Base-by-base conservation (phyloP, 1,140 invertebrate genomes). In the Diorhabda carinulata region DNA sequence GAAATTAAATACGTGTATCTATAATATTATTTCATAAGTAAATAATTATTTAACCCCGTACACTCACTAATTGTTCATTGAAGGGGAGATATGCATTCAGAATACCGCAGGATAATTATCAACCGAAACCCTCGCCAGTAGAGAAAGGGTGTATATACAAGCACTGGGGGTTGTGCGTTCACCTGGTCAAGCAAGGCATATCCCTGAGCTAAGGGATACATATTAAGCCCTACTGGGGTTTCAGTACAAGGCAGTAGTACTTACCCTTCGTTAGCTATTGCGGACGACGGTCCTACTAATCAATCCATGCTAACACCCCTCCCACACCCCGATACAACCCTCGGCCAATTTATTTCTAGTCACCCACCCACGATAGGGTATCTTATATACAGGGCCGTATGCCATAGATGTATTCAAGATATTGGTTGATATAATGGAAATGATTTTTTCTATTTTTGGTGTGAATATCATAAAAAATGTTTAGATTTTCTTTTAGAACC, bases 241-340 rank as follows among this genome's bases (percentile, higher is more conserved):
- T 3, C 47, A 6, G 6, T 3, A 52, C 47, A n/a, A 25, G 47
- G 6, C 47, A 52, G 47, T 52, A 52, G 3, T 52, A 52, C n/a
- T 6, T 52, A 52, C 47, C 47, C 47, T 52, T 52, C 47, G 47
- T n/a, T 25, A 25, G 25, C 25, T 25, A 25, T 25, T 8, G 47
- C n/a, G 47, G 47, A 52, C 47, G 47, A n/a, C 47, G 47, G 69
- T 68, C 71, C 71, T 68, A 72, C 71, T 72, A 72, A 72, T 72
- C 71, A 72, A 72, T 72, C 71, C 69, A 67, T 66, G 64, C 71
- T 70, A 68, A 68, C 66, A 43, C 68, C 25, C 62, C 7, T 56
- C 44, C 57, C 57, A 68, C 64, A 61, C 68, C 70, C 68, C 68
- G 61, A 66, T 56, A 68, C 68, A 68, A 47, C 61, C 68, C 43